Conservation (phyloP, 2,113 vertebrate genomes). For the Perca flavescens region DNA sequence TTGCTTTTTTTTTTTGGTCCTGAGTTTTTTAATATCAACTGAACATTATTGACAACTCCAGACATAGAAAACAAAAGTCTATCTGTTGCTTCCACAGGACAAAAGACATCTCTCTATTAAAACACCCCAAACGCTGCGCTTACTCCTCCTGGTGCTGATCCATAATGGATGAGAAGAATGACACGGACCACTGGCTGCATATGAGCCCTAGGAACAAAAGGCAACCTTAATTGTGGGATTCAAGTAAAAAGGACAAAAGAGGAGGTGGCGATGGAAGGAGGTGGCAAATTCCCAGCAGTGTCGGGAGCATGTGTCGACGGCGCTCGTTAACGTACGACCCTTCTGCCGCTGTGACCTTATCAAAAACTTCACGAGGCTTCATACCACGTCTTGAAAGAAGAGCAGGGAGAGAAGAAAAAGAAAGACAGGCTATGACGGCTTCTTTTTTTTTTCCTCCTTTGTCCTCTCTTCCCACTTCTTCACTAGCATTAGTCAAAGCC, state of each 20-base stretch:
- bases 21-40: too few species aligned
- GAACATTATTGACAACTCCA: too few species aligned
- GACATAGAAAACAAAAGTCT: background rate
- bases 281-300: background rate
- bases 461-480: constrained; percentile 11
- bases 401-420: constrained; percentile 1
- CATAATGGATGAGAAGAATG: constrained; percentile 66
- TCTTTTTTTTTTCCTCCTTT: background rate
- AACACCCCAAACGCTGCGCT: constrained; percentile 29
- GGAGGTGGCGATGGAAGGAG: background rate
- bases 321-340: constrained; percentile 19
- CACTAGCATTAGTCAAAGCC: constrained; percentile 54
- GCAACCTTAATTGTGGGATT: constrained; percentile 44
- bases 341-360: constrained; percentile 20
- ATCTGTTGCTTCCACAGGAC: background rate
- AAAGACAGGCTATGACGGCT: background rate
- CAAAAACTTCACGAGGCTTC: constrained; percentile 38
- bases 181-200: constrained; percentile 52
- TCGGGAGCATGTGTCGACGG: background rate
- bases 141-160: constrained; percentile 44
- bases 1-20: too few species aligned
- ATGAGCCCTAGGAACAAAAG: constrained; percentile 51
- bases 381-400: background rate
- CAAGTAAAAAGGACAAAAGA: constrained; percentile 29
- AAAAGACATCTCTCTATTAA: constrained; percentile 25